Percentiles rank a stretch among this genome's conserved stretches.
Conservation (phyloP, 2,797 vertebrate genomes). For the Salmo trutta region DNA sequence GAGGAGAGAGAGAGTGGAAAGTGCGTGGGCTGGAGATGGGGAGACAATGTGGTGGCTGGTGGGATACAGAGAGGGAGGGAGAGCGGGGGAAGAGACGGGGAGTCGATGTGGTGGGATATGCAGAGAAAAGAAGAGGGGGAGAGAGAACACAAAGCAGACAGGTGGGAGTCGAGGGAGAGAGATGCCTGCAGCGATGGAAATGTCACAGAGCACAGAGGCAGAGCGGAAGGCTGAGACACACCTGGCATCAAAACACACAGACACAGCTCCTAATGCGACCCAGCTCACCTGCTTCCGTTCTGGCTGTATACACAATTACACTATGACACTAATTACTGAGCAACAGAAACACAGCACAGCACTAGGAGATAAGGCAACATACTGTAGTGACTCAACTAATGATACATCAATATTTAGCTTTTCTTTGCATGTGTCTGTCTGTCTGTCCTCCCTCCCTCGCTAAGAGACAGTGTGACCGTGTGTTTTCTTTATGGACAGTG, state of each 20-base stretch:
- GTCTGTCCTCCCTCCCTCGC: conserved; percentile 7
- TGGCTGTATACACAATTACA: conserved; percentile 27
- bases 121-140: conserved; percentile 6
- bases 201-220: conserved; percentile 47
- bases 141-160: conserved; percentile 15
- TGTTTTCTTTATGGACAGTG: conserved; percentile 48
- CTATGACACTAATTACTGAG: conserved; percentile 46
- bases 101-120: conserved; percentile 11
- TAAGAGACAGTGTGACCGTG: conserved; percentile 9
- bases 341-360: conserved; percentile 25
- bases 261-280: conserved; percentile 13
- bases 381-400: conserved; percentile 17
- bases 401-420: background rate
- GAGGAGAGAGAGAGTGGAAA: conserved; percentile 4
- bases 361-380: conserved; percentile 34
- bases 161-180: conserved; percentile 23
- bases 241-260: conserved; percentile 30
- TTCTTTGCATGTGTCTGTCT: background rate
- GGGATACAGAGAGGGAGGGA: conserved; percentile 19
- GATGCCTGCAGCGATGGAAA: conserved; percentile 63
- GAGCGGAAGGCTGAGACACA: conserved; percentile 37
- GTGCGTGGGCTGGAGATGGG: conserved; percentile 4
- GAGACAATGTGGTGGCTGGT: background rate
- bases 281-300: conserved; percentile 30
- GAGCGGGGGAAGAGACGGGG: conserved; percentile 18